Evolutionary conservation across 30 jellyfish, hydroid and myxozoan species (phyloP).

Genomic region (Aurelia coerulea): DNA sequence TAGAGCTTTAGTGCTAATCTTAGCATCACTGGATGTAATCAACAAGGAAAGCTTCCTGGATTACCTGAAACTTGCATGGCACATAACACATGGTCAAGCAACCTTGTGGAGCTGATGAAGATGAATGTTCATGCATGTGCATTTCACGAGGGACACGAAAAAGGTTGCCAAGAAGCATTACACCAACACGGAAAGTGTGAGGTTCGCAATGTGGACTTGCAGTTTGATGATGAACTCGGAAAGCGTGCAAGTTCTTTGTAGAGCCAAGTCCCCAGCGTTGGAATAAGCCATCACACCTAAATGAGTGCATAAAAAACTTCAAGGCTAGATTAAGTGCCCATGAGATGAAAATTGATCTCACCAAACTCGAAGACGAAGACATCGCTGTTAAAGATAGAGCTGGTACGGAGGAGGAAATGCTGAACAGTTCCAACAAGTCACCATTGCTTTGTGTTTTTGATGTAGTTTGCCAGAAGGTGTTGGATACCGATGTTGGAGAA

Average conservation of each 20-base stretch:
- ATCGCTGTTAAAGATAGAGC: neutral
- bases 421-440: neutral
- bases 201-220: conserved; percentile 1
- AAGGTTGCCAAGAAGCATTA: neutral
- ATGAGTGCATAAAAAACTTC: no score
- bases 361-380: neutral
- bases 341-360: neutral
- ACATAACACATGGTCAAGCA: no score
- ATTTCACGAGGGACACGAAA: neutral
- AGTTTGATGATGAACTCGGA: conserved; percentile 3
- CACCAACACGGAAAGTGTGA: neutral
- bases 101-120: neutral
- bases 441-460: neutral
- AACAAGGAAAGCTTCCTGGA: no score
- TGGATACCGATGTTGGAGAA: no score
- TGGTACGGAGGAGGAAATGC: conserved; percentile 2
- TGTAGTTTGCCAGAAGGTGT: no score
- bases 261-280: no score
- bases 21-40: no score
- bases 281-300: no score
- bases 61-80: no score
- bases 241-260: neutral
- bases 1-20: no score
- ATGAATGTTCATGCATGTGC: conserved; percentile 17
- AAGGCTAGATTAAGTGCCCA: no score